Percentiles rank a stretch among this genome's conserved stretches.
These are phyloP conservation scores for Rhinolophus ferrumequinum DNA, from an alignment of 2,113 vertebrate genomes.

Conservation along the genomic window DNA sequence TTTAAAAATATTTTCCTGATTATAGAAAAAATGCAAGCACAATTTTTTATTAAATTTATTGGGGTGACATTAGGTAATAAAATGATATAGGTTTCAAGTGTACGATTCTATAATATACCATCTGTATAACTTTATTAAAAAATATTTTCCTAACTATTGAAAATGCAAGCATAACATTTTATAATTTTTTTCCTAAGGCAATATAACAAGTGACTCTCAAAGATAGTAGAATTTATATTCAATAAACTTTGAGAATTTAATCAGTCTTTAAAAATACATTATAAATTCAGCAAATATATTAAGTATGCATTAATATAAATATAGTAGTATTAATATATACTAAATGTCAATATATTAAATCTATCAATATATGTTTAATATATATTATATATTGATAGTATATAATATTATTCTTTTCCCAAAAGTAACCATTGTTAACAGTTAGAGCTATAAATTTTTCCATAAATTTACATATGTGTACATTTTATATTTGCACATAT, in stretches of 20 bases:
- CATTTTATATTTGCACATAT: neutral
- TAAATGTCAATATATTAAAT: neutral
- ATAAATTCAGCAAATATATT: neutral
- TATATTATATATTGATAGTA: neutral
- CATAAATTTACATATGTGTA: neutral
- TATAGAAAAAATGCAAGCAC: neutral
- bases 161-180: neutral
- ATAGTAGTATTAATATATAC: neutral
- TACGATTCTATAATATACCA: too few species aligned
- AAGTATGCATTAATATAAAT: neutral
- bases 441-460: neutral
- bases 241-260: conserved; percentile 31
- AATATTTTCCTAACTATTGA: neutral
- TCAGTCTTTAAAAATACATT: neutral
- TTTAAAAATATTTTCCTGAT: neutral
- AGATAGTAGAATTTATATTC: neutral
- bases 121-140: neutral
- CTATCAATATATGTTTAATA: neutral
- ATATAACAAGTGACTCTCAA: neutral
- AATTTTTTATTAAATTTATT: neutral
- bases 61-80: too few species aligned
- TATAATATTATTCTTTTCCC: neutral
- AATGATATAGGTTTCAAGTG: too few species aligned
- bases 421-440: neutral
- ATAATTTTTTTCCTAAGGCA: neutral